Conservation (phyloP, 2,113 vertebrate genomes). For the Tenebrosternarchus preto region DNA sequence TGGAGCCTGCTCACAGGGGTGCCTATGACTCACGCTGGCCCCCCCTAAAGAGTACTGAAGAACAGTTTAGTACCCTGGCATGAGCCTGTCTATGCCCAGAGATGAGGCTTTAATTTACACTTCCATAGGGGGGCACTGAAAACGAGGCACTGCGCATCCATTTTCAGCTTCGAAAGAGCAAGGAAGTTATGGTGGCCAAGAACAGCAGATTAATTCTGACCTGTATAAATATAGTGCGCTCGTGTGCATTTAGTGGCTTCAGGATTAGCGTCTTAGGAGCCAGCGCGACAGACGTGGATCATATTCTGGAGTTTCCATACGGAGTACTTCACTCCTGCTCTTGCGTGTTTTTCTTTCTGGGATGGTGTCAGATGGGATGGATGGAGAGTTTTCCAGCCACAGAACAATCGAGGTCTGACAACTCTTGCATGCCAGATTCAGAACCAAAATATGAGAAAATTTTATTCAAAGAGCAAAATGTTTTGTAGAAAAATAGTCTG, state of each 20-base stretch:
- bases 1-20: conserved; percentile 41
- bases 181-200: conserved; percentile 56
- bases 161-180: conserved; percentile 54
- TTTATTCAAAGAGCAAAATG: conserved; percentile 1
- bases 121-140: conserved; percentile 58
- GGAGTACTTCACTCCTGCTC: neutral
- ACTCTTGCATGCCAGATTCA: neutral
- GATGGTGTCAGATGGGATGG: neutral
- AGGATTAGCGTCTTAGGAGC: conserved; percentile 52
- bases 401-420: neutral
- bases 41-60: conserved; percentile 51
- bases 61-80: conserved; percentile 61
- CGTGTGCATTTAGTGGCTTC: conserved; percentile 53
- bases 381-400: conserved; percentile 1
- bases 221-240: conserved; percentile 46
- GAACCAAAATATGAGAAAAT: neutral
- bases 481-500: conserved; percentile 26
- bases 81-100: conserved; percentile 59
- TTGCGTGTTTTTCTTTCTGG: conserved; percentile 23
- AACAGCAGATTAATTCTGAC: conserved; percentile 60
- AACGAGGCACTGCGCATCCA: conserved; percentile 61
- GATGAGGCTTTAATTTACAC: conserved; percentile 60
- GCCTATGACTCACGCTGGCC: neutral
- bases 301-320: conserved; percentile 49
- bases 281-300: conserved; percentile 39